phyloP scores from a whole-genome alignment of 2,888 invertebrate genomes.

The Psylliodes chrysocephalus region DNA sequence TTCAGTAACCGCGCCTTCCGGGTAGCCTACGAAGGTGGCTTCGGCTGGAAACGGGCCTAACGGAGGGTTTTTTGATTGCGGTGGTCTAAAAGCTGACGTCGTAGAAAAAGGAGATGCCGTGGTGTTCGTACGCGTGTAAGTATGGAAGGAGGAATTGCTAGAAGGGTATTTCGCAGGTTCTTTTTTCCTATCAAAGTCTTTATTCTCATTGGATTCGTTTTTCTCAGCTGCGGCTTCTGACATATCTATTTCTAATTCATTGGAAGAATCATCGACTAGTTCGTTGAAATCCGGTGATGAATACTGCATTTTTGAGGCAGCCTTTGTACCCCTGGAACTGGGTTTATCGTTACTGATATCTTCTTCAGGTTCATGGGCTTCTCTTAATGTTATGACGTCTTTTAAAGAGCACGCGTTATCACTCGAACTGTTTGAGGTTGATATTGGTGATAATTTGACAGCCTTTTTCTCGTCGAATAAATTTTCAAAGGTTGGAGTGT shows the following conservation, averaged over 20 bases:
- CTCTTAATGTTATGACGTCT: slow-evolving; percentile 69
- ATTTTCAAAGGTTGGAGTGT: slow-evolving; percentile 84
- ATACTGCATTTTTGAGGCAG: slow-evolving; percentile 63
- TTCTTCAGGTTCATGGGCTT: slow-evolving; percentile 58
- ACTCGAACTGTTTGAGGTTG: slow-evolving; percentile 70
- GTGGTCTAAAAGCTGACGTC: slow-evolving; percentile 84
- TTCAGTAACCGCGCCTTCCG: slow-evolving; percentile 60
- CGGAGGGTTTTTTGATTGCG: slow-evolving; percentile 58
- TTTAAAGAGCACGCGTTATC: slow-evolving; percentile 74
- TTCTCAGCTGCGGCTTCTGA: slow-evolving; percentile 76
- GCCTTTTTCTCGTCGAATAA: slow-evolving; percentile 85
- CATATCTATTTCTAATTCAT: slow-evolving; percentile 83
- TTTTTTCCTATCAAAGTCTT: slow-evolving; percentile 66
- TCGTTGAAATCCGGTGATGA: slow-evolving; percentile 82
- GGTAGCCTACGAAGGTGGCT: slow-evolving; percentile 80
- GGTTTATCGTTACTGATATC: slow-evolving; percentile 50
- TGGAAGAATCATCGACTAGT: slow-evolving; percentile 80
- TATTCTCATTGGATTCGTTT: slow-evolving; percentile 70
- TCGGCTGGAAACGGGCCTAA: slow-evolving; percentile 75
- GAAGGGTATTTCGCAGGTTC: slow-evolving; percentile 49
- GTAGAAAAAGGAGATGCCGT: slow-evolving; percentile 68
- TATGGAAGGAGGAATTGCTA: slow-evolving; percentile 65
- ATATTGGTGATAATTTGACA: slow-evolving; percentile 73
- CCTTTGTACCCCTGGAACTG: slow-evolving; percentile 44
- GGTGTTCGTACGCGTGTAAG: slow-evolving; percentile 45